Base-by-base conservation (phyloP, 2,888 invertebrate genomes). In the Strigamia transsilvanica region DNA sequence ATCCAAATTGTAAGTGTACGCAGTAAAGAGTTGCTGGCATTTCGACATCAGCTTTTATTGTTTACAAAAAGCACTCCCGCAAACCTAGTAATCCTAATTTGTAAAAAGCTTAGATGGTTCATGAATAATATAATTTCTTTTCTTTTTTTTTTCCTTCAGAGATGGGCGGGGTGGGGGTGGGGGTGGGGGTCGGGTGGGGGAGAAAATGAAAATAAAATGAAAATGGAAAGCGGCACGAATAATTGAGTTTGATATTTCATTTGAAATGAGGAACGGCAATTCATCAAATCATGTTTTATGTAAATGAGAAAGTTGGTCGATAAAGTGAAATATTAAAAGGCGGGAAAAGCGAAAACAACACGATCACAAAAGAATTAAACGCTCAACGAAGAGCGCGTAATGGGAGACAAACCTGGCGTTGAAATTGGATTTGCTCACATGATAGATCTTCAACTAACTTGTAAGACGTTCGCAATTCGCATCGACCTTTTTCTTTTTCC, bases 391-490 rank as follows among this genome's bases (percentile, higher is more conserved):
- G 61, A 61, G 61, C 61, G 21, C 18, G 61, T 61, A 61, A 61
- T 61, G 61, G 61, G 61, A 61, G 61, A 61, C 61, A 61, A 61
- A 61, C 61, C n/a, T 61, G 61, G 61, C 61, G 61, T 61, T 61
- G 21, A 61, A 61, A 61, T 61, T 61, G 61, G 61, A 61, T 61
- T 61, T 61, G 61, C 61, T 61, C 61, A 61, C 13, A 61, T 61
- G 61, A 61, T 61, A 61, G 61, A 61, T 61, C 61, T 61, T 23
- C 21, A 61, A 61, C 15, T 18, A 61, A 61, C 18, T n/a, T n/a
- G n/a, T n/a, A n/a, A n/a, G n/a, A n/a, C n/a, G n/a, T n/a, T n/a
- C n/a, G n/a, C n/a, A n/a, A n/a, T n/a, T n/a, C n/a, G n/a, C n/a
- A n/a, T n/a, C n/a, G n/a, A n/a, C n/a, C n/a, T n/a, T n/a, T n/a